A percentile compares a stretch with the other conserved stretches of the same genome.
Conservation (phyloP, 2,888 invertebrate genomes). For the Phlogophora meticulosa region DNA sequence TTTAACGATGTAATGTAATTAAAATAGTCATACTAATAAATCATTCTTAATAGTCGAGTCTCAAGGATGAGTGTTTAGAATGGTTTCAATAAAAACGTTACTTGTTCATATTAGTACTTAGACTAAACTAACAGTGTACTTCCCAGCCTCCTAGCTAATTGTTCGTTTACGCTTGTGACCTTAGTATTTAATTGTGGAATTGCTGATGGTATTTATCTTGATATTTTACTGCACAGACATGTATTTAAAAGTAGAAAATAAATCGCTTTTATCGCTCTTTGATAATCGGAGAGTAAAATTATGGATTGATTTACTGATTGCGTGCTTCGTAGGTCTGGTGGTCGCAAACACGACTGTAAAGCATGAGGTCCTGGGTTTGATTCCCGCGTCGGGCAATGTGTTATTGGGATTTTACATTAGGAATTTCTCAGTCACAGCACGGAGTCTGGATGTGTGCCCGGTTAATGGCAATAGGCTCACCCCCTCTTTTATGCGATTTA, state of each 20-base stretch:
- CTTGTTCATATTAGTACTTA: constrained; percentile 14
- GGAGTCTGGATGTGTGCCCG: no score
- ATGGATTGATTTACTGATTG: no score
- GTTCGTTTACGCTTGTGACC: constrained; percentile 35
- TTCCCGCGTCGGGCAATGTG: no score
- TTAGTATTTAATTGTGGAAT: constrained; percentile 37
- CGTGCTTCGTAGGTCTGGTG: no score
- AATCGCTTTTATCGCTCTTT: constrained; percentile 44
- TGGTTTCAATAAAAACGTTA: constrained; percentile 17
- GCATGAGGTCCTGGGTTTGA: no score
- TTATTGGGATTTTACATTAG: no score
- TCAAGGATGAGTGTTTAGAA: constrained; percentile 39
- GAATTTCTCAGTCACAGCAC: no score
- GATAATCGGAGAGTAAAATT: constrained; percentile 14
- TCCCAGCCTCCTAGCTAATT: constrained; percentile 23
- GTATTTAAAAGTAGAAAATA: constrained; percentile 30
- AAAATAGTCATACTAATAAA: constrained; percentile 42
- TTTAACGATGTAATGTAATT: constrained; percentile 22
- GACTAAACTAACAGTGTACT: constrained; percentile 2
- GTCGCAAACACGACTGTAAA: no score
- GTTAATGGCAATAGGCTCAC: no score
- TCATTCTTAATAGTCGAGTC: constrained; percentile 25
- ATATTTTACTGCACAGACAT: constrained; percentile 40
- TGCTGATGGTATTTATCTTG: constrained; percentile 25
- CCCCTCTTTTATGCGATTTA: no score